Evolutionary conservation across 2,113 vertebrate genomes (phyloP).

Genomic region (Arizona elegans): DNA sequence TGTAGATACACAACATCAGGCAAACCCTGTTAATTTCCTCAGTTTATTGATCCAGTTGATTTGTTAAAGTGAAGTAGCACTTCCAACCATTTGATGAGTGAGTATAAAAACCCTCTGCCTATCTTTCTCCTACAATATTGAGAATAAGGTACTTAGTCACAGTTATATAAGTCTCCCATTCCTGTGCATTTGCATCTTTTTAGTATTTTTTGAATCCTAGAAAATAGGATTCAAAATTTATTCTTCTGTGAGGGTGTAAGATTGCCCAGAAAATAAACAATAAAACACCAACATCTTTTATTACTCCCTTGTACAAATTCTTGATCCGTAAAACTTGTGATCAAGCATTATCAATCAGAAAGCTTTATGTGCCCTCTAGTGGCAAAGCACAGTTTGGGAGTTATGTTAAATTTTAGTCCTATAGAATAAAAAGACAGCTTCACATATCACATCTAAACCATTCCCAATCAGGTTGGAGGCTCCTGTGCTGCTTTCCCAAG

Average conservation of each 20-base stretch:
- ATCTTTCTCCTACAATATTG: neutral
- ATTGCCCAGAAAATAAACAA: neutral
- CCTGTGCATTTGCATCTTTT: neutral
- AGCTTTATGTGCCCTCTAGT: neutral
- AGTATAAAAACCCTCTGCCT: neutral
- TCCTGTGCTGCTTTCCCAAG: neutral
- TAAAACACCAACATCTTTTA: neutral
- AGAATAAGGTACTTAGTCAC: neutral
- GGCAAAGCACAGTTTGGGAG: neutral
- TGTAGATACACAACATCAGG: neutral
- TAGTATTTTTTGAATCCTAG: neutral
- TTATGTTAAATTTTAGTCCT: neutral
- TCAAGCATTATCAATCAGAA: neutral
- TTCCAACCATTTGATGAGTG: neutral
- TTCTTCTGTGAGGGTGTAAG: neutral
- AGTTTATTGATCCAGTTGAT: neutral
- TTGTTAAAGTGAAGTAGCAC: neutral
- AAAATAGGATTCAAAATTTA: neutral
- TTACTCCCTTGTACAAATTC: neutral
- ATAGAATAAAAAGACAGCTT: neutral
- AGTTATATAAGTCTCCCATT: neutral
- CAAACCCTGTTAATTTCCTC: neutral
- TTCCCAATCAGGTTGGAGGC: neutral
- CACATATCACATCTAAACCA: neutral
- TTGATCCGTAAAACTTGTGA: neutral